These are phyloP conservation scores for Zootoca vivipara DNA, from an alignment of 2,113 vertebrate species.

Conservation along the genomic window DNA sequence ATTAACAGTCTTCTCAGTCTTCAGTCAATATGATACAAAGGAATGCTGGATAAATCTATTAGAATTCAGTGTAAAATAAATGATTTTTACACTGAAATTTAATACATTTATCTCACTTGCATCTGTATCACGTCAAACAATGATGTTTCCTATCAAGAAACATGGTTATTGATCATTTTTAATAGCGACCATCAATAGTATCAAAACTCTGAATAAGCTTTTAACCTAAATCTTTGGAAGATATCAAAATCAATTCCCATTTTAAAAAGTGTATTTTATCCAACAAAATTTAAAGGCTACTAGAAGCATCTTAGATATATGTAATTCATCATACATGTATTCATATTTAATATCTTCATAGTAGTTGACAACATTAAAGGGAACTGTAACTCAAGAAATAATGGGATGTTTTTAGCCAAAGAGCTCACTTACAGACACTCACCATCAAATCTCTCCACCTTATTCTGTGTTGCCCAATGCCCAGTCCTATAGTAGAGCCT, in stretches of 20 bases:
- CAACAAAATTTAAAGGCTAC: conserved; percentile 47
- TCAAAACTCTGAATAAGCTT: conserved; percentile 64
- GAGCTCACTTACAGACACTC: background rate
- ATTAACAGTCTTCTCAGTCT: conserved; percentile 56
- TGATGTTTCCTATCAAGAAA: conserved; percentile 65
- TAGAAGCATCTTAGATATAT: conserved; percentile 46
- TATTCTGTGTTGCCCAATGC: background rate
- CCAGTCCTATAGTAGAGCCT: background rate
- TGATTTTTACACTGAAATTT: conserved; percentile 31
- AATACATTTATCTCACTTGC: conserved; percentile 41
- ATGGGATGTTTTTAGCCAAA: conserved; percentile 26
- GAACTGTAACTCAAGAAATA: conserved; percentile 29
- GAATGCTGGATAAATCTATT: conserved; percentile 47
- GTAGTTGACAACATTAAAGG: conserved; percentile 50
- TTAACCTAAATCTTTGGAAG: conserved; percentile 58
- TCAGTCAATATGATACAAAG: conserved; percentile 53
- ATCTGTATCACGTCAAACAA: conserved; percentile 62
- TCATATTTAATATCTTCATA: conserved; percentile 39
- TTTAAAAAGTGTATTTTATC: conserved; percentile 55
- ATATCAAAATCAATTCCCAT: conserved; percentile 61
- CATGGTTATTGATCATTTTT: conserved; percentile 60
- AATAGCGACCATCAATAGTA: conserved; percentile 55
- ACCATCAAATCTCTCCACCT: background rate
- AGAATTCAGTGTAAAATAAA: conserved; percentile 62
- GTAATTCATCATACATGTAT: conserved; percentile 25